phyloP scores from a whole-genome alignment of 2,113 vertebrate genomes.

The Prolemur simus region DNA sequence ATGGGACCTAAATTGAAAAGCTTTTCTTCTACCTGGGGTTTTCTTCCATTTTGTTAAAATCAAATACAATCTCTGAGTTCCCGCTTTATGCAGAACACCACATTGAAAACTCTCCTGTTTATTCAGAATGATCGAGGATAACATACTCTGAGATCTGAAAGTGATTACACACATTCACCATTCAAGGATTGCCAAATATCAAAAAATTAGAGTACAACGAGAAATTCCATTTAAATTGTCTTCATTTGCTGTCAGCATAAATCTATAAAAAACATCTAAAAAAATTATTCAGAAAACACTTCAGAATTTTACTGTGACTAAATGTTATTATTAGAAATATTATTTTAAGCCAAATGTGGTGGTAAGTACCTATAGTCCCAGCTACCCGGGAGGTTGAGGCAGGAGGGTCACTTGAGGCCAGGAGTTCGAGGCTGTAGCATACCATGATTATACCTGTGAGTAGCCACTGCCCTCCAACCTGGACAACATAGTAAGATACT shows the following conservation, averaged over 20 bases:
- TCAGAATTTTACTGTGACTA: neutral
- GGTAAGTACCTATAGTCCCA: neutral
- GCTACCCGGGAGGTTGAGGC: neutral
- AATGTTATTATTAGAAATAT: neutral
- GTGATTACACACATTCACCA: neutral
- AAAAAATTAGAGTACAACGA: neutral
- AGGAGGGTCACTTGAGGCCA: neutral
- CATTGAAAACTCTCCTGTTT: neutral
- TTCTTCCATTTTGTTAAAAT: slow-evolving; percentile 9
- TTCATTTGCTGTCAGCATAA: neutral
- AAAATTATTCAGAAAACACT: neutral
- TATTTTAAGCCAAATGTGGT: neutral
- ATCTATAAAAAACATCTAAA: no score
- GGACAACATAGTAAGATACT: no score
- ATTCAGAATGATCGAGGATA: neutral
- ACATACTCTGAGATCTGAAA: neutral
- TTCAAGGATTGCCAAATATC: neutral
- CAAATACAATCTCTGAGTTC: neutral
- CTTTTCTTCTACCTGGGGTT: neutral
- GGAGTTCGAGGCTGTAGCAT: neutral
- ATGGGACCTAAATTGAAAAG: neutral
- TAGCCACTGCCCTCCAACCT: no score
- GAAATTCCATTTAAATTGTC: neutral
- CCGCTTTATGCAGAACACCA: neutral
- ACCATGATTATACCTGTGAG: no score